phyloP scores from a whole-genome alignment of 2,888 invertebrate species.

The Drosophila colorata region DNA sequence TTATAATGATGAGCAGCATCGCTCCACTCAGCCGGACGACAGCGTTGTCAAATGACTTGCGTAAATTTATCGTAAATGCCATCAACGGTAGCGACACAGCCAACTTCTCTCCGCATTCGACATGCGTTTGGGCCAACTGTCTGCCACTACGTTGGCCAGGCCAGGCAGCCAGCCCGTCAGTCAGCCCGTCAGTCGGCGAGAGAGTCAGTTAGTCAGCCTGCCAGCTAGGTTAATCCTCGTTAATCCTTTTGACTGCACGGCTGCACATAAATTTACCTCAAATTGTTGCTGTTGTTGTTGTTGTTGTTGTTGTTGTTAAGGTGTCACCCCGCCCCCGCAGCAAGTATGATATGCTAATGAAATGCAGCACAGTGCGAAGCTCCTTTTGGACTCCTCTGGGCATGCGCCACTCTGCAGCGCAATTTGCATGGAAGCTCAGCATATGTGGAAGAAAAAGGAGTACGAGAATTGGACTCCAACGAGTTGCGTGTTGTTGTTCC shows the following conservation, averaged over 20 bases:
- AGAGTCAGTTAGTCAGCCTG: slow-evolving; percentile 30
- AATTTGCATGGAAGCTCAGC: slow-evolving; percentile 44
- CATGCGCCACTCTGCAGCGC: slow-evolving; percentile 59
- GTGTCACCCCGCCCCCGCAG: slow-evolving; percentile 37
- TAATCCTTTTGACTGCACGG: slow-evolving; percentile 65
- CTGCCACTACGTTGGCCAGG: slow-evolving; percentile 24
- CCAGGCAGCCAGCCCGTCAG: slow-evolving; percentile 13
- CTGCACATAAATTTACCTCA: slow-evolving; percentile 63
- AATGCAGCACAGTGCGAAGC: slow-evolving; percentile 52
- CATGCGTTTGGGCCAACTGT: slow-evolving; percentile 48
- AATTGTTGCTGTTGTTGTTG: slow-evolving; percentile 30
- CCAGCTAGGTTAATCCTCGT: slow-evolving; percentile 69
- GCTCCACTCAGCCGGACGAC: slow-evolving; percentile 33
- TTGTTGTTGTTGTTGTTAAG: slow-evolving; percentile 21
- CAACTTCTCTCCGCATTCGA: slow-evolving; percentile 43
- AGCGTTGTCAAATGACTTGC: slow-evolving; percentile 82
- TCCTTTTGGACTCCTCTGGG: slow-evolving; percentile 28
- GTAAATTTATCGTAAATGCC: slow-evolving; percentile 84
- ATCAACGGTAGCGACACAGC: slow-evolving; percentile 68
- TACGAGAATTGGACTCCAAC: slow-evolving; percentile 12
- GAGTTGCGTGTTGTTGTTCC: slow-evolving; percentile 37
- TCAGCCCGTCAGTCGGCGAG: slow-evolving; percentile 13
- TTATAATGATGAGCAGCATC: slow-evolving; percentile 70
- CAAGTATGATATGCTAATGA: slow-evolving; percentile 69
- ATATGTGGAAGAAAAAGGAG: slow-evolving; percentile 7